Evolutionary conservation across 1,140 invertebrate species (phyloP).

Genomic region (Oscheius sp.): DNA sequence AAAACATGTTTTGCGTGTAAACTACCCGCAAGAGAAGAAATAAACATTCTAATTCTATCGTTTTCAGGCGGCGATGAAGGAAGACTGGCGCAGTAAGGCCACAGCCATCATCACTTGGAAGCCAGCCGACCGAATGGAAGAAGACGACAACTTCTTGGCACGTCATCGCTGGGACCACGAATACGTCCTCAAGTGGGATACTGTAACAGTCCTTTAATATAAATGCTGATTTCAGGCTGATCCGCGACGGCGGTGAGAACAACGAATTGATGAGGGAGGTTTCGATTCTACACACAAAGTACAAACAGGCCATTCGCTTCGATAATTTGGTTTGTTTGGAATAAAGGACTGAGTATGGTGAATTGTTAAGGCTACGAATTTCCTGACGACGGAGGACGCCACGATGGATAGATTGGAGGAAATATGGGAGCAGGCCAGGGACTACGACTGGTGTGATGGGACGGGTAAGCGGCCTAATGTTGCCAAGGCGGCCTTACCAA

Average conservation of each 20-base stretch:
- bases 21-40: background rate
- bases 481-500: background rate
- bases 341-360: background rate
- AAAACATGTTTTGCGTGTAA: slow-evolving; percentile 8
- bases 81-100: slow-evolving; percentile 12
- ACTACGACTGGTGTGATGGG: background rate
- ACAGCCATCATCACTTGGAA: background rate
- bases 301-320: background rate
- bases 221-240: slow-evolving; percentile 2
- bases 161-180: background rate
- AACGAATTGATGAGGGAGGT: background rate
- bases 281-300: background rate
- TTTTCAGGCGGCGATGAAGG: no score
- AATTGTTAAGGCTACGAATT: background rate
- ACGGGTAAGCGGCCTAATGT: background rate
- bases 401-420: background rate
- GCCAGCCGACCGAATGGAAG: slow-evolving; percentile 4
- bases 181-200: background rate
- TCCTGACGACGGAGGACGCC: background rate
- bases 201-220: background rate
- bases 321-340: slow-evolving; percentile 6
- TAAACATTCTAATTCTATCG: background rate
- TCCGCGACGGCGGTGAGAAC: background rate
- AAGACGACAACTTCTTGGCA: slow-evolving; percentile 4
- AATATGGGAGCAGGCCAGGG: background rate